These are phyloP conservation scores for Furnarius figulus DNA, from an alignment of 2,113 vertebrate species.

Conservation along the genomic window DNA sequence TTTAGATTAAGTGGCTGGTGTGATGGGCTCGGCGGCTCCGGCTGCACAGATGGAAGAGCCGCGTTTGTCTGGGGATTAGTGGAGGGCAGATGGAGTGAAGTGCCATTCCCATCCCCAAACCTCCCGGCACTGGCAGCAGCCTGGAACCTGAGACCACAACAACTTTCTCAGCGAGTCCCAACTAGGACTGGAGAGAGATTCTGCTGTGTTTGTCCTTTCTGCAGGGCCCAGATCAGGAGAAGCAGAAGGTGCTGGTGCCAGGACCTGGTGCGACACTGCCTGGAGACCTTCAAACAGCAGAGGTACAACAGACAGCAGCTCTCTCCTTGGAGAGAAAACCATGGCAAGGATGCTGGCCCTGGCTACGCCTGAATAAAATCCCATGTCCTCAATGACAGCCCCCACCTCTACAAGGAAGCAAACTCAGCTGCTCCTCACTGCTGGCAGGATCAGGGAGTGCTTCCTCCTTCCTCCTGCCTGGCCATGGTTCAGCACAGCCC, in stretches of 20 bases:
- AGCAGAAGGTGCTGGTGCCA: neutral
- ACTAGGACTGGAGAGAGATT: neutral
- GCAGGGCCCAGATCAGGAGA: neutral
- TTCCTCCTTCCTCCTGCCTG: neutral
- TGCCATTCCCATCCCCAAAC: neutral
- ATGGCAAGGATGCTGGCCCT: neutral
- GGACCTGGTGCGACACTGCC: neutral
- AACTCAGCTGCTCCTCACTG: neutral
- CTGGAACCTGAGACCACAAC: constrained; percentile 20
- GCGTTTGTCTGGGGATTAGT: constrained; percentile 47
- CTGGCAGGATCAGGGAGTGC: fast-evolving
- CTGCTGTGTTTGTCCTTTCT: neutral
- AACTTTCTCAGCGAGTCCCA: neutral
- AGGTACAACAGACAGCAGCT: neutral
- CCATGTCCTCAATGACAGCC: fast-evolving
- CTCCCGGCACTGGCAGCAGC: neutral
- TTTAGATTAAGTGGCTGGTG: constrained; percentile 64
- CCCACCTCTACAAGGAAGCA: neutral
- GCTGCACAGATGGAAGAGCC: constrained; percentile 36
- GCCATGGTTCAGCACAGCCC: neutral
- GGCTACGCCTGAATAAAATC: neutral
- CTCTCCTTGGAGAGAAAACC: neutral
- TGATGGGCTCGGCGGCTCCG: neutral
- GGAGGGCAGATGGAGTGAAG: constrained; percentile 39
- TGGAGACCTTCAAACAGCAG: neutral